These are phyloP conservation scores for Perccottus glenii DNA, from an alignment of 2,113 vertebrate genomes.

Conservation along the genomic window DNA sequence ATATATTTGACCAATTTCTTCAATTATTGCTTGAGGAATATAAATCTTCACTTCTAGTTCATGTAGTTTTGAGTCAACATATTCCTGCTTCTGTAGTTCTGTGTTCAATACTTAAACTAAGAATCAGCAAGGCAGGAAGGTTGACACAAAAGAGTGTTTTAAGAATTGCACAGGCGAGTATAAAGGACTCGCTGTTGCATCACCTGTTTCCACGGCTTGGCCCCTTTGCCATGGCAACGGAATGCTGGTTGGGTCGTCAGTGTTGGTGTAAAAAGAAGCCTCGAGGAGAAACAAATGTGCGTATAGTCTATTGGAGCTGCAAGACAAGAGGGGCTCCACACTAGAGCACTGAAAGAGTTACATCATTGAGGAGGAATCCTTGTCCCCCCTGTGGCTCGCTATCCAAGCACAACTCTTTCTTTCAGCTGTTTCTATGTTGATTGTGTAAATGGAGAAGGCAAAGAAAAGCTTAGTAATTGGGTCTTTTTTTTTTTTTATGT, in stretches of 20 bases:
- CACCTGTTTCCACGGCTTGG: constrained; percentile 65
- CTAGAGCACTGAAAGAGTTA: constrained; percentile 66
- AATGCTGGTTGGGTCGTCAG: constrained; percentile 61
- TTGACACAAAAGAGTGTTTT: constrained; percentile 36
- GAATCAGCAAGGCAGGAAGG: constrained; percentile 19
- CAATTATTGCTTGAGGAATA: too few relatives aligned
- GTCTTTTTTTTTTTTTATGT: constrained; percentile 51
- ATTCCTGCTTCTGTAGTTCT: neutral
- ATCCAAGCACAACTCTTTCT: constrained; percentile 56
- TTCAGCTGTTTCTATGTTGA: constrained; percentile 63
- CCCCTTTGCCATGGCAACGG: constrained; percentile 73
- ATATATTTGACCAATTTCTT: too few relatives aligned
- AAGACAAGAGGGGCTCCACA: constrained; percentile 49
- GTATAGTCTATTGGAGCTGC: constrained; percentile 62
- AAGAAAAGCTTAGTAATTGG: constrained; percentile 51
- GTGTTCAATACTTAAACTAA: neutral
- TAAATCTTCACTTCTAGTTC: neutral
- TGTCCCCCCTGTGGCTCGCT: constrained; percentile 43
- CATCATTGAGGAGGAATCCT: constrained; percentile 71
- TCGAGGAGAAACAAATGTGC: constrained; percentile 62
- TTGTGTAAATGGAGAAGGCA: constrained; percentile 54
- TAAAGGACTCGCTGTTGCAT: constrained; percentile 67
- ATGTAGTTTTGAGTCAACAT: neutral
- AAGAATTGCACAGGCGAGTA: constrained; percentile 47
- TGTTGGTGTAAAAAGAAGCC: constrained; percentile 67